Evolutionary conservation across 2,888 invertebrate species (phyloP).

Genomic region (Cacoxenus indagator): DNA sequence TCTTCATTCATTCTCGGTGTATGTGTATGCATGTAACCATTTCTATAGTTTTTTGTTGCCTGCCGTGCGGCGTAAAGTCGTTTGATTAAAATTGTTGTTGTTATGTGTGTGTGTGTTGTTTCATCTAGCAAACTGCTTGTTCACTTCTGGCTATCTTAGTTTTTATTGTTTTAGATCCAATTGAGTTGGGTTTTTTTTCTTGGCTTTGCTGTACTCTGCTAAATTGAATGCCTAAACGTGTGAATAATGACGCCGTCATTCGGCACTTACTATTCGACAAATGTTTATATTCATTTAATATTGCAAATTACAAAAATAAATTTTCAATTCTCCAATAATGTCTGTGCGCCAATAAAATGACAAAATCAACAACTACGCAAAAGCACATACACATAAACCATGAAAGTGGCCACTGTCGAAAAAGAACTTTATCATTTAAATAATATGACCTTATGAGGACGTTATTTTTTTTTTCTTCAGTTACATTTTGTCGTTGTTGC

Average conservation of each 20-base stretch:
- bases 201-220: not conserved
- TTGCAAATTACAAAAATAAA: conserved; percentile 46
- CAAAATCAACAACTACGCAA: conserved; percentile 14
- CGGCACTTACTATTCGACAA: not conserved
- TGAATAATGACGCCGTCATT: not conserved
- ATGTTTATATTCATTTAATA: conserved; percentile 31
- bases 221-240: not conserved
- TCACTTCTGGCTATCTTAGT: not conserved
- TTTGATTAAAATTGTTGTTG: conserved; percentile 18
- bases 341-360: conserved; percentile 32
- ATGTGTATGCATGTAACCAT: not conserved
- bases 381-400: conserved; percentile 13
- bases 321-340: conserved; percentile 39
- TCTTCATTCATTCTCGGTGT: not conserved
- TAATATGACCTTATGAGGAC: not conserved
- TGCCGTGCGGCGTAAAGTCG: not conserved
- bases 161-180: not conserved
- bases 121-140: too few species aligned
- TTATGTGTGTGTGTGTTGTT: not conserved
- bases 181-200: conserved; percentile 6
- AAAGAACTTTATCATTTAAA: conserved; percentile 47
- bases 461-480: conserved; percentile 17
- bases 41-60: not conserved
- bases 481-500: not conserved
- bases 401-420: conserved; percentile 6